These are phyloP conservation scores for Meghimatium bilineatum DNA, from an alignment of 2,888 invertebrate species.

Conservation along the genomic window DNA sequence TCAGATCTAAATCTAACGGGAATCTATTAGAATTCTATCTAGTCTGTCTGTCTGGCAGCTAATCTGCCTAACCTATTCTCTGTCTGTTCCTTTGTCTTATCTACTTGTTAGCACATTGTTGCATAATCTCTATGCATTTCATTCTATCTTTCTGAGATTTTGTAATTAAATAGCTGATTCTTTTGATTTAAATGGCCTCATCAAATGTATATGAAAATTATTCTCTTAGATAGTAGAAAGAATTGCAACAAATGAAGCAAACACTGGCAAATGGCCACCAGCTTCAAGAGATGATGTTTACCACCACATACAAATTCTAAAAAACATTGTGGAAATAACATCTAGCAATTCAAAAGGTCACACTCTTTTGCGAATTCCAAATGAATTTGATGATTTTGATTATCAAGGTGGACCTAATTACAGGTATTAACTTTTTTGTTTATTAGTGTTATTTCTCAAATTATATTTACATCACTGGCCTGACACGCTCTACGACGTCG, in stretches of 20 bases:
- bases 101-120: neutral
- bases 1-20: no score
- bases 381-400: conserved; percentile 74
- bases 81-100: neutral
- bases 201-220: neutral
- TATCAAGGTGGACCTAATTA: neutral
- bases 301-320: conserved; percentile 92
- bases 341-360: conserved; percentile 94
- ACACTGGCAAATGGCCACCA: conserved; percentile 84
- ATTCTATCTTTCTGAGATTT: neutral
- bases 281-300: conserved; percentile 93
- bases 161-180: neutral
- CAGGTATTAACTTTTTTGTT: no score
- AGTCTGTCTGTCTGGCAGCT: no score
- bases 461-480: no score
- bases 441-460: no score
- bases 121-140: neutral
- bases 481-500: no score
- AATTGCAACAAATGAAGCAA: conserved; percentile 81
- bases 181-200: neutral
- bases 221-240: conserved; percentile 78
- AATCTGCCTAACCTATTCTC: no score
- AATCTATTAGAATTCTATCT: no score
- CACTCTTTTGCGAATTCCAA: conserved; percentile 90
- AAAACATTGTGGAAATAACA: conserved; percentile 94